phyloP scores from a whole-genome alignment of 2,888 invertebrate genomes.

The Lasioglossum leucozonium region DNA sequence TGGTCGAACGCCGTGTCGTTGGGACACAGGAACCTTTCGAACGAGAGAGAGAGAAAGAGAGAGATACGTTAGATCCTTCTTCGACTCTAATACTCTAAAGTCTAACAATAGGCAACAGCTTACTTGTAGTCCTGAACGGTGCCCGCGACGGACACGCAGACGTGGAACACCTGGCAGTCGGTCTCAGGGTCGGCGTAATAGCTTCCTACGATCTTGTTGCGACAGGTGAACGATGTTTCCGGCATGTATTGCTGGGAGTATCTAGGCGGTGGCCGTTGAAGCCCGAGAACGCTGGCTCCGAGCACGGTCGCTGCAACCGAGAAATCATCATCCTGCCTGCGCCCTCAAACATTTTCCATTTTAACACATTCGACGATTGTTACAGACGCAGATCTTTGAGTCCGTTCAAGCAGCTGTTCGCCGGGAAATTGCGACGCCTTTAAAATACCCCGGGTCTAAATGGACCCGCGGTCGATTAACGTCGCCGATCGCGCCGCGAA shows the following conservation, averaged over 20 bases:
- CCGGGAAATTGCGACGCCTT: not conserved
- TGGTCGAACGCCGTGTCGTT: slow-evolving; percentile 96
- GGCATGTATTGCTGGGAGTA: slow-evolving; percentile 86
- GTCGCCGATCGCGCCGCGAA: not conserved
- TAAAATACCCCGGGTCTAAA: not conserved
- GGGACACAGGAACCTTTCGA: slow-evolving; percentile 91
- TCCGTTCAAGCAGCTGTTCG: not conserved
- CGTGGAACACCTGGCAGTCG: slow-evolving; percentile 95
- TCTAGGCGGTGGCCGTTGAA: slow-evolving; percentile 84
- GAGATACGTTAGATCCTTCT: not conserved
- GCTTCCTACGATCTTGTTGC: slow-evolving; percentile 93
- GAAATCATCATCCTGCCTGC: not conserved
- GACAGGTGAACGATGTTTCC: slow-evolving; percentile 90
- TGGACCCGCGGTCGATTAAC: not conserved
- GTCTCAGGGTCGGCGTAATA: slow-evolving; percentile 95
- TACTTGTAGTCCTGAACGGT: slow-evolving; percentile 82
- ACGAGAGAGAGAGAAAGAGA: not conserved
- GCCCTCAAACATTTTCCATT: too few relatives aligned
- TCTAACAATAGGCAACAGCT: slow-evolving; percentile 29
- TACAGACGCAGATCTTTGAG: too few relatives aligned
- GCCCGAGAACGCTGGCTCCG: slow-evolving; percentile 78
- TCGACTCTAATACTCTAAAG: not conserved
- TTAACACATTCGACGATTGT: too few relatives aligned
- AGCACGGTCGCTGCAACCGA: slow-evolving; percentile 73
- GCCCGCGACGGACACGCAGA: slow-evolving; percentile 94